A percentile compares a stretch with the other conserved stretches of the same genome.
Evolutionary conservation across 2,113 vertebrate genomes (phyloP).

Genomic region (Aramus guarauna): DNA sequence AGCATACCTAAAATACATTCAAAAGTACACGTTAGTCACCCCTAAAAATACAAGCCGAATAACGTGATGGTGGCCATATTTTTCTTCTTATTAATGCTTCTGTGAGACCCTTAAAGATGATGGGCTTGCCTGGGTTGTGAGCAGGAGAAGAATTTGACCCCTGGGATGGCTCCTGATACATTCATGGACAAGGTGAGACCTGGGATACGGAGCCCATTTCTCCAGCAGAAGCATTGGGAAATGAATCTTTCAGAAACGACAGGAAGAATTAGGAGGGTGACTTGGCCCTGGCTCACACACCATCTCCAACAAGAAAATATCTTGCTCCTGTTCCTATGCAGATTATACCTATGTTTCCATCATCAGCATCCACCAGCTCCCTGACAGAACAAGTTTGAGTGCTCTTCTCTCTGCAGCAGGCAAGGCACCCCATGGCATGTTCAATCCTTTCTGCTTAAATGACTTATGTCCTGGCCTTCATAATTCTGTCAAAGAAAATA

Average conservation of each 20-base stretch:
- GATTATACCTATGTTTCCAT: background rate
- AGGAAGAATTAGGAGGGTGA: constrained; percentile 58
- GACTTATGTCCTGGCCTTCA: constrained; percentile 62
- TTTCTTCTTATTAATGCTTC: background rate
- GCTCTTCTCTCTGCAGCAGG: background rate
- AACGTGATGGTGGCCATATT: background rate
- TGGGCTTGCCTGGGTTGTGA: constrained; percentile 31
- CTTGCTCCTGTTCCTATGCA: constrained; percentile 15
- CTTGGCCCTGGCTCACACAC: constrained; percentile 34
- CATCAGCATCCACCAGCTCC: background rate
- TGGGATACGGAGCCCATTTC: constrained; percentile 45
- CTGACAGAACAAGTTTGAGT: background rate
- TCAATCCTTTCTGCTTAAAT: constrained; percentile 49
- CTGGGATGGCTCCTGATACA: background rate
- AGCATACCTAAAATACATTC: background rate
- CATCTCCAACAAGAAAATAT: background rate
- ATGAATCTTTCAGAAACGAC: constrained; percentile 58
- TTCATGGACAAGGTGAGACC: constrained; percentile 59
- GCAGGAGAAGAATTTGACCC: constrained; percentile 56
- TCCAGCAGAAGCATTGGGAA: background rate
- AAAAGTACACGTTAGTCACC: background rate
- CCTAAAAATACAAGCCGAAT: background rate
- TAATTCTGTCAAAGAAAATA: constrained; percentile 63
- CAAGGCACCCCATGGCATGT: background rate
- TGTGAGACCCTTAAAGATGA: constrained; percentile 11